These are phyloP conservation scores for Uloborus diversus DNA, from an alignment of 1,140 invertebrate species.

Conservation along the genomic window DNA sequence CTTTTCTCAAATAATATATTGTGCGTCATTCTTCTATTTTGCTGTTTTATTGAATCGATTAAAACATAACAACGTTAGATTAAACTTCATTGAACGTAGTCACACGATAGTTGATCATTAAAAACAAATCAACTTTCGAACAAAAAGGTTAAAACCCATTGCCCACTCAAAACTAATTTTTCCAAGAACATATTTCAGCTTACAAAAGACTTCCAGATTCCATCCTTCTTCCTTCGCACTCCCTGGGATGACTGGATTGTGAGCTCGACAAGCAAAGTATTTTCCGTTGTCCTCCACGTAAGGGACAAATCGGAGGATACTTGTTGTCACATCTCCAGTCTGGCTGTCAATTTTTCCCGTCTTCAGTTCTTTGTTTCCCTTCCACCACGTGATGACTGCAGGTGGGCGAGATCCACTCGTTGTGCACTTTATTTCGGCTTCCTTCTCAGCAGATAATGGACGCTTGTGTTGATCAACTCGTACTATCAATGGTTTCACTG, in stretches of 20 bases:
- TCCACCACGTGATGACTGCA: slow-evolving; percentile 86
- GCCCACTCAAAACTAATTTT: too few species aligned
- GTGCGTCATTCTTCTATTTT: too few species aligned
- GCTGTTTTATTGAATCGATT: too few species aligned
- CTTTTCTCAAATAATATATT: too few species aligned
- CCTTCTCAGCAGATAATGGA: slow-evolving; percentile 57
- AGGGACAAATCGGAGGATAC: slow-evolving; percentile 49
- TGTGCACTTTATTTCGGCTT: slow-evolving; percentile 78
- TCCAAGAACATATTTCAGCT: slow-evolving; percentile 63
- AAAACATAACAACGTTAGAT: too few species aligned
- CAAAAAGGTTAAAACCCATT: too few species aligned
- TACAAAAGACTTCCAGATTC: slow-evolving; percentile 87
- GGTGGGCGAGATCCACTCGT: slow-evolving; percentile 85
- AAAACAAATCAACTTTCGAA: too few species aligned
- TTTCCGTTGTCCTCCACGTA: slow-evolving; percentile 55
- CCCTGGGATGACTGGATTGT: slow-evolving; percentile 59
- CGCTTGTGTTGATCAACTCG: slow-evolving; percentile 44
- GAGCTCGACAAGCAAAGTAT: slow-evolving; percentile 51
- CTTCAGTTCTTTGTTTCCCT: slow-evolving; percentile 61
- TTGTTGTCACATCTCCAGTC: slow-evolving; percentile 38
- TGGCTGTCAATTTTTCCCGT: slow-evolving; percentile 10
- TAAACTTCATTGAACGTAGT: too few species aligned
- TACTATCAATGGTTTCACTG: slow-evolving; percentile 59
- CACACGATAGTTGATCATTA: too few species aligned
- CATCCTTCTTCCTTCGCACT: slow-evolving; percentile 81